phyloP scores from a whole-genome alignment of 2,113 vertebrate species.

The rat (Rattus norvegicus) region GRCr8 NC_086022.1:161605501-161606000 shows the following conservation, averaged over 20 bases:
- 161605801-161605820: not conserved
- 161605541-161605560: not conserved
- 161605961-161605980: not conserved
- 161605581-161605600: not conserved
- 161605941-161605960: not conserved
- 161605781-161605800: accelerated
- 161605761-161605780: not conserved
- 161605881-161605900: not conserved
- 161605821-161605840: not conserved
- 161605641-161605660: constrained; percentile 27
- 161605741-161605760: not conserved
- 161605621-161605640: not conserved
- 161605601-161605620: not conserved
- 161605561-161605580: no score
- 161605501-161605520: not conserved
- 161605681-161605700: not conserved
- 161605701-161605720: not conserved
- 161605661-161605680: not conserved
- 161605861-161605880: not conserved
- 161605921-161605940: not conserved
- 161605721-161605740: not conserved
- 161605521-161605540: not conserved
- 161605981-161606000: constrained; percentile 90
- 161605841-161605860: not conserved
- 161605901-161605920: not conserved